Conservation (phyloP, 2,888 invertebrate genomes). For the Pristionchus mayeri region DNA sequence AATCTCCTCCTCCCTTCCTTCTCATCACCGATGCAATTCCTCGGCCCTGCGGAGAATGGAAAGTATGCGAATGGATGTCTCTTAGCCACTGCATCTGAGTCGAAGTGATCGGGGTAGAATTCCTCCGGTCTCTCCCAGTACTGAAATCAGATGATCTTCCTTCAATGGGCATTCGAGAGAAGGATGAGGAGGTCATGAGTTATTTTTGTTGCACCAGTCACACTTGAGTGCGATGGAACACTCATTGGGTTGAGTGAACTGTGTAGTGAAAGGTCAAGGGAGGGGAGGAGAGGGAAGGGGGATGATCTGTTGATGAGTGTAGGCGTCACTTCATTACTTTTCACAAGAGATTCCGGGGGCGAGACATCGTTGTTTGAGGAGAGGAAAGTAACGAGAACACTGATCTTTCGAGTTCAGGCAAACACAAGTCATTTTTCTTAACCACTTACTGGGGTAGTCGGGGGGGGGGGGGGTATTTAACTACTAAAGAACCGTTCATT, state of each 20-base stretch:
- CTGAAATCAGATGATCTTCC: background rate
- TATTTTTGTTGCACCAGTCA: too few relatives aligned
- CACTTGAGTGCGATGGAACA: too few relatives aligned
- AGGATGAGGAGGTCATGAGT: too few relatives aligned
- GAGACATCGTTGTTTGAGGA: constrained; percentile 25
- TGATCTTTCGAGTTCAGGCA: background rate
- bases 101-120: constrained; percentile 77
- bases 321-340: background rate
- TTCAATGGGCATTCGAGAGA: background rate
- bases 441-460: too few relatives aligned
- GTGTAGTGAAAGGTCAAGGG: background rate
- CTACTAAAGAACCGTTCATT: too few relatives aligned
- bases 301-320: background rate
- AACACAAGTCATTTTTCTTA: background rate
- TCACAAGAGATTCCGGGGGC: background rate
- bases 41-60: constrained; percentile 79
- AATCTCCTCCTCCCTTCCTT: background rate
- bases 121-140: constrained; percentile 75
- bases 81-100: constrained; percentile 72
- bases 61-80: constrained; percentile 78
- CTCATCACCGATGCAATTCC: constrained; percentile 78
- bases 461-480: too few relatives aligned
- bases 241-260: too few relatives aligned
- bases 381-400: background rate
- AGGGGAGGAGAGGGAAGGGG: background rate